These are phyloP conservation scores for Leucophora obtusa DNA, from an alignment of 2,888 invertebrate species.

Conservation along the genomic window DNA sequence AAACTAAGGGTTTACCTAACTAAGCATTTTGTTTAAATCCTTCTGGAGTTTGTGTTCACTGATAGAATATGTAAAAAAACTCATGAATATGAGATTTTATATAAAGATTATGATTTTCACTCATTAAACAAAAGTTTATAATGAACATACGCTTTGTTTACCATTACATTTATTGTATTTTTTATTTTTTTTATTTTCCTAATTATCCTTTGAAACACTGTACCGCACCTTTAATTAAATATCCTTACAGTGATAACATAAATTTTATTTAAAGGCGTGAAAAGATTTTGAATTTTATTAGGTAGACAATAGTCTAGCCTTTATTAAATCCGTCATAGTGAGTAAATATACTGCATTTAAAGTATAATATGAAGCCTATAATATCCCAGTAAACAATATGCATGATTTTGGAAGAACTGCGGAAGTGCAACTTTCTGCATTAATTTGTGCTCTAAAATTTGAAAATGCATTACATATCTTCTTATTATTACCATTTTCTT, in stretches of 20 bases:
- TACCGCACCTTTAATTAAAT: neutral
- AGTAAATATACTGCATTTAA: too few relatives aligned
- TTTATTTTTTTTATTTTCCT: neutral
- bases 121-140: neutral
- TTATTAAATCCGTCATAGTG: too few relatives aligned
- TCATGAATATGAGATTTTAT: neutral
- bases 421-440: too few relatives aligned
- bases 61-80: neutral
- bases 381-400: too few relatives aligned
- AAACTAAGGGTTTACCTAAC: neutral
- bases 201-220: constrained; percentile 3
- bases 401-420: too few relatives aligned
- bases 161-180: neutral
- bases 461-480: too few relatives aligned
- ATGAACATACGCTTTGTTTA: constrained; percentile 3
- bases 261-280: neutral
- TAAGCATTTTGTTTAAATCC: neutral
- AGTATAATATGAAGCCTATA: too few relatives aligned
- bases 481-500: too few relatives aligned
- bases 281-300: neutral
- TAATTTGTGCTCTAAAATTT: too few relatives aligned
- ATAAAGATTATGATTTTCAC: neutral
- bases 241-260: neutral
- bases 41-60: neutral
- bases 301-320: too few relatives aligned